Evolutionary conservation across 2,888 invertebrate species (phyloP).

Genomic region (Cremastinae sp.): DNA sequence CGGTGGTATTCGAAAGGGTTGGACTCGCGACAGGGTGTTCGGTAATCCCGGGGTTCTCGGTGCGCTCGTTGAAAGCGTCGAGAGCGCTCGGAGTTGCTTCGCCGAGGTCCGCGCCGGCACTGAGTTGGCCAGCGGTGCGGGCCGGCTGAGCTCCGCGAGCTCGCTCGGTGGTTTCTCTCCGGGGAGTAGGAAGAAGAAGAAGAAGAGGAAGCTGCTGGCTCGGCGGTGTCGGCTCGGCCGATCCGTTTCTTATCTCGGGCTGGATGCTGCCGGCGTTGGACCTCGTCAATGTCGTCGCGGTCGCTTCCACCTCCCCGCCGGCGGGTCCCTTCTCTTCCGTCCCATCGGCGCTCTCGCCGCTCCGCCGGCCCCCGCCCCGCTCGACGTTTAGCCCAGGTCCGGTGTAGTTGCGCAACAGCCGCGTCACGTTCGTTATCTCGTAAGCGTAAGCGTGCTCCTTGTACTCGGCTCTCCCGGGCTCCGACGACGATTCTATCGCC

Average conservation of each 20-base stretch:
- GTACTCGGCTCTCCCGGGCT: constrained; percentile 51
- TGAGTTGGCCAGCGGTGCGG: constrained; percentile 75
- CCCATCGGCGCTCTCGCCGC: constrained; percentile 35
- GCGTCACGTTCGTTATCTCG: constrained; percentile 79
- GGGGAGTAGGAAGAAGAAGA: constrained; percentile 72
- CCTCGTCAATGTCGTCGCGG: constrained; percentile 70
- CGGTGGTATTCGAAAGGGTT: no score
- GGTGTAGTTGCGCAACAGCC: constrained; percentile 78
- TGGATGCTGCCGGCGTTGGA: constrained; percentile 65
- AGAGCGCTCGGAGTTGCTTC: constrained; percentile 67
- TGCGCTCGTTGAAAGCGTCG: constrained; percentile 17
- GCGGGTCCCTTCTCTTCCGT: constrained; percentile 27
- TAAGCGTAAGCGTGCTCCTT: constrained; percentile 77
- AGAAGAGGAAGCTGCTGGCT: constrained; percentile 64
- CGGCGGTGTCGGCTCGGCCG: constrained; percentile 60
- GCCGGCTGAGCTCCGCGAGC: constrained; percentile 68
- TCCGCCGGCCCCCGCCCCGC: constrained; percentile 44
- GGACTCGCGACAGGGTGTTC: no score
- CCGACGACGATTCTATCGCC: no score
- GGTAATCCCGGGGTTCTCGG: constrained; percentile 6
- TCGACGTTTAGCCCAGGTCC: constrained; percentile 75
- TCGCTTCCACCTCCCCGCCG: constrained; percentile 48
- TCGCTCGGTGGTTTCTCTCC: constrained; percentile 35
- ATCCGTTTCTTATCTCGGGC: constrained; percentile 63
- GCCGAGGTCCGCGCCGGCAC: constrained; percentile 78